phyloP scores from a whole-genome alignment of 2,113 vertebrate species.

The Rhizomys pruinosus region DNA sequence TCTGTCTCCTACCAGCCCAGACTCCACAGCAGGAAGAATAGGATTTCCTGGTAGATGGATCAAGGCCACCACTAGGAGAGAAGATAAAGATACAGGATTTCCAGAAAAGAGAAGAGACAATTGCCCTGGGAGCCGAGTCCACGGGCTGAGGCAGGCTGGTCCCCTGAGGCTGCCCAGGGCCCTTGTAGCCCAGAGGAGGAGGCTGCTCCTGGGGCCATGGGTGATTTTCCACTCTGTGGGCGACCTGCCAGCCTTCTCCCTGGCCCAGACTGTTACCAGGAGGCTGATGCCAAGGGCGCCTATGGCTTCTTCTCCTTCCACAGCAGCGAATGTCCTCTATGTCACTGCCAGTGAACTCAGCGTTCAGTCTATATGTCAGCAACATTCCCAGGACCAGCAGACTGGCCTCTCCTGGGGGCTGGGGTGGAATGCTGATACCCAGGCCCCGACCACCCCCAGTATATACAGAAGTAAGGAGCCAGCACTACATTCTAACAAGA shows the following conservation, averaged over 20 bases:
- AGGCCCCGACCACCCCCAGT: background rate
- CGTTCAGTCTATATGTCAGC: background rate
- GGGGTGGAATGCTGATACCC: background rate
- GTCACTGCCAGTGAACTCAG: background rate
- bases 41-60: background rate
- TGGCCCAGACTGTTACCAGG: background rate
- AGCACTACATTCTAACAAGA: background rate
- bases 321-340: background rate
- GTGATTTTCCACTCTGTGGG: conserved; percentile 75
- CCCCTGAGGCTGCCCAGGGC: background rate
- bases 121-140: background rate
- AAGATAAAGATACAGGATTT: background rate
- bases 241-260: conserved; percentile 55
- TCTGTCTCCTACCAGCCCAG: fast-evolving
- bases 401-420: background rate
- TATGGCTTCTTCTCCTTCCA: background rate
- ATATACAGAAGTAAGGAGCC: background rate
- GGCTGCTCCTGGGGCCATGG: background rate
- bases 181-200: background rate
- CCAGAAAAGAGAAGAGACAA: background rate
- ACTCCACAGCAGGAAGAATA: background rate
- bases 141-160: background rate
- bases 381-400: background rate
- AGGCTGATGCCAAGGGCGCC: conserved; percentile 17
- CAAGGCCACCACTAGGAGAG: background rate